Conservation (phyloP, 53 echinoderm and acorn worm species). For the Arbacia lixula region DNA sequence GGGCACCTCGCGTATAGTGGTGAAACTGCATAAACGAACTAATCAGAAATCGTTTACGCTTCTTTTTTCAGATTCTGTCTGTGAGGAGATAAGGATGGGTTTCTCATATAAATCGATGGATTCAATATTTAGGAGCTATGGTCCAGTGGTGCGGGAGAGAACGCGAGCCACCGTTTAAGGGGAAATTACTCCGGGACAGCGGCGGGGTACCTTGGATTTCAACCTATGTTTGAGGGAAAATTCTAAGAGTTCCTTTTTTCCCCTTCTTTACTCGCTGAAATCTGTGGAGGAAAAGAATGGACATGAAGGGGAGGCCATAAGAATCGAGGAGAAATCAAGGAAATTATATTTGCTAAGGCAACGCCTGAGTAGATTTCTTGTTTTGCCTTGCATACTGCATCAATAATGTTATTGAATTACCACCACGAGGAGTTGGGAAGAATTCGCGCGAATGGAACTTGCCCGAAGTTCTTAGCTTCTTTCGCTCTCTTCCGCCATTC, state of each 20-base stretch:
- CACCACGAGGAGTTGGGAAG: too few relatives aligned
- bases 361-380: slow-evolving; percentile 11
- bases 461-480: neutral
- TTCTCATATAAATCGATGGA: slow-evolving; percentile 21
- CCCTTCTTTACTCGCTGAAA: neutral
- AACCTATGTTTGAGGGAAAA: neutral
- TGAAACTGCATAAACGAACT: slow-evolving; percentile 14
- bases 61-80: neutral
- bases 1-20: too few relatives aligned
- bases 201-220: slow-evolving; percentile 12
- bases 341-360: slow-evolving; percentile 56
- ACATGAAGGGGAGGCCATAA: neutral
- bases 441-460: too few relatives aligned
- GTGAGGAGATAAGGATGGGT: slow-evolving; percentile 2
- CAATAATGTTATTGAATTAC: slow-evolving; percentile 54
- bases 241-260: neutral
- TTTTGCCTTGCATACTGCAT: slow-evolving; percentile 31
- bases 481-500: neutral
- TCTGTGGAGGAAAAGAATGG: neutral
- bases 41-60: slow-evolving; percentile 14
- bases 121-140: slow-evolving; percentile 34
- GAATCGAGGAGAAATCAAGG: slow-evolving; percentile 8
- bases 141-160: neutral
- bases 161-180: neutral
- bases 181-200: neutral